Evolutionary conservation across 2,888 invertebrate species (phyloP).

Genomic region (Dynastes tityus): DNA sequence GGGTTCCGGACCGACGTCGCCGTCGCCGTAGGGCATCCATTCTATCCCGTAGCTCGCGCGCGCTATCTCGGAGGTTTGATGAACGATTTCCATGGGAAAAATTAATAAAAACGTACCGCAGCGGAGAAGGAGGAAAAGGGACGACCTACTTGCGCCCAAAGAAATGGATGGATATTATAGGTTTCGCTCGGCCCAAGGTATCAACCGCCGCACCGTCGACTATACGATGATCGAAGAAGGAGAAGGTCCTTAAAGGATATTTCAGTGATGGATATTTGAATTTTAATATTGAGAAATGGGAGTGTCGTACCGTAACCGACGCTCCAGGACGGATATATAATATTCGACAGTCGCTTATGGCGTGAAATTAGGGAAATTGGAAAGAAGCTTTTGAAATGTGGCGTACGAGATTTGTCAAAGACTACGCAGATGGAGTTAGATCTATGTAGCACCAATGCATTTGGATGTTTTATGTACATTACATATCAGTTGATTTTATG

Average conservation of each 20-base stretch:
- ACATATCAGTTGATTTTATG: too few relatives aligned
- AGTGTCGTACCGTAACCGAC: not conserved
- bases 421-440: too few relatives aligned
- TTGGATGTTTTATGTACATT: too few relatives aligned
- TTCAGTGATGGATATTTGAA: conserved; percentile 5
- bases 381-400: too few relatives aligned
- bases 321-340: too few relatives aligned
- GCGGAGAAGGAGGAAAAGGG: not conserved
- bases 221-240: not conserved
- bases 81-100: conserved; percentile 18
- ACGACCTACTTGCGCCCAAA: not conserved
- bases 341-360: too few relatives aligned
- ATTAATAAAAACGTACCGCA: conserved; percentile 8
- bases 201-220: not conserved
- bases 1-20: not conserved
- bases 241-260: not conserved
- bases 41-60: not conserved
- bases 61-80: not conserved
- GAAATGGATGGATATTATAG: conserved; percentile 11
- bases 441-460: too few relatives aligned
- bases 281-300: conserved; percentile 15
- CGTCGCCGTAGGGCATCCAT: not conserved
- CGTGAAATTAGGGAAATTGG: too few relatives aligned
- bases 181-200: not conserved
- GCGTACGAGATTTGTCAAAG: too few relatives aligned